Conservation (phyloP, 2,888 invertebrate species). For the Pomacea canaliculata region DNA sequence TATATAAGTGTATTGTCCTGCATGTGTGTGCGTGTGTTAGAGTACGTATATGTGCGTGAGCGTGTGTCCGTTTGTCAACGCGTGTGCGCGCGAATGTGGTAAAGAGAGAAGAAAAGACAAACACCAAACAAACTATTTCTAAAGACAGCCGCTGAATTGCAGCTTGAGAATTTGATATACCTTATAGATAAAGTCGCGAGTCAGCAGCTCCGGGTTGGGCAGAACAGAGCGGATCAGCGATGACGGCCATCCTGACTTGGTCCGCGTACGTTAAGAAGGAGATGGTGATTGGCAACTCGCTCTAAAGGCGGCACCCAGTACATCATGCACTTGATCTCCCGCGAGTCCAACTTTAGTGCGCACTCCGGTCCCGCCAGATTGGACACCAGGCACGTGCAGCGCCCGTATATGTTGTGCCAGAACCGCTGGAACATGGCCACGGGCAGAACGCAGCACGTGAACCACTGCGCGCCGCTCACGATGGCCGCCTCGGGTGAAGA, state of each 20-base stretch:
- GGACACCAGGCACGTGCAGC: conserved; percentile 18
- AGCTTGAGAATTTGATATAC: conserved; percentile 37
- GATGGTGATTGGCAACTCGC: conserved; percentile 71
- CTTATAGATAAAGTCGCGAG: conserved; percentile 67
- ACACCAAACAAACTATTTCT: too few species aligned
- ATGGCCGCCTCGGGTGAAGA: conserved; percentile 73
- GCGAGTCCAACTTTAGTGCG: conserved; percentile 69
- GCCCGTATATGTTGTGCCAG: conserved; percentile 50
- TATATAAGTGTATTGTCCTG: too few species aligned
- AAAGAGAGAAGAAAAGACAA: too few species aligned
- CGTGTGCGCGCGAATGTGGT: too few species aligned
- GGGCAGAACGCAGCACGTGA: conserved; percentile 69
- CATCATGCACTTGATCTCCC: conserved; percentile 63
- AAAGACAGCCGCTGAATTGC: too few species aligned
- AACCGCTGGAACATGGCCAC: conserved; percentile 58
- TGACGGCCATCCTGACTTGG: conserved; percentile 72
- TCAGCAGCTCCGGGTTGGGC: conserved; percentile 66
- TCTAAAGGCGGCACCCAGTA: conserved; percentile 72
- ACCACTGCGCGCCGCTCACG: conserved; percentile 71
- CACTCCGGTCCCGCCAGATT: conserved; percentile 73
- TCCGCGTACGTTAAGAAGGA: conserved; percentile 74
- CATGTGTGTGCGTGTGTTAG: too few species aligned
- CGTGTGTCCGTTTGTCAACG: too few species aligned
- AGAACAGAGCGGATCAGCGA: conserved; percentile 70
- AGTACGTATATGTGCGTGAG: too few species aligned